These are phyloP conservation scores for Spea hammondii DNA, from an alignment of 2,797 vertebrate genomes.

Conservation along the genomic window DNA sequence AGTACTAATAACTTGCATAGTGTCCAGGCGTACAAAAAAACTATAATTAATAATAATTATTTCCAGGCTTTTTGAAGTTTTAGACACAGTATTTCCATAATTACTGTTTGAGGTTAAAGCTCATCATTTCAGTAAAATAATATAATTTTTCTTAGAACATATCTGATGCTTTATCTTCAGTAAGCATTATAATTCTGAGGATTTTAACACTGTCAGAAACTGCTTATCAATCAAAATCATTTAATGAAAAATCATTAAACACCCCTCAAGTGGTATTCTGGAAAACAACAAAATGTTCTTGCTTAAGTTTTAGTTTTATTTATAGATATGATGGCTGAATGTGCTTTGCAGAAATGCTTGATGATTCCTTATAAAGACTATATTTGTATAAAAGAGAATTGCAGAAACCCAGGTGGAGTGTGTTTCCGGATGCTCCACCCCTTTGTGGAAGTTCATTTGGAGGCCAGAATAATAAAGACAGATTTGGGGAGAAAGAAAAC, in stretches of 20 bases:
- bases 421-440: too few relatives aligned
- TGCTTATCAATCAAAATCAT: conserved; percentile 25
- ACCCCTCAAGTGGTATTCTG: not conserved
- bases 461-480: too few relatives aligned
- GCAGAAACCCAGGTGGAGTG: too few relatives aligned
- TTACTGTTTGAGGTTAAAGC: conserved; percentile 13
- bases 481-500: too few relatives aligned
- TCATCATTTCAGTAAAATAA: not conserved
- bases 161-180: not conserved
- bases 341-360: too few relatives aligned
- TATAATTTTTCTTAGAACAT: conserved; percentile 21
- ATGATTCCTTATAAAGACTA: too few relatives aligned
- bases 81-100: conserved; percentile 17
- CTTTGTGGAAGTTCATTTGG: too few relatives aligned
- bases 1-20: too few relatives aligned
- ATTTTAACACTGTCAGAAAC: conserved; percentile 4
- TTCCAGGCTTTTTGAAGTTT: not conserved
- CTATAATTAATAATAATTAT: not conserved
- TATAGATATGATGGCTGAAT: too few relatives aligned
- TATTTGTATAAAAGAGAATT: too few relatives aligned
- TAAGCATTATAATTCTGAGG: not conserved
- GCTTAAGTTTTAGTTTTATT: not conserved
- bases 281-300: not conserved
- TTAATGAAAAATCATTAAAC: conserved; percentile 22
- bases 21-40: too few relatives aligned